A percentile compares a stretch with the other conserved stretches of the same genome.
These are phyloP conservation scores for Xerus rutilus DNA, from an alignment of 2,797 vertebrate species.

Conservation along the genomic window DNA sequence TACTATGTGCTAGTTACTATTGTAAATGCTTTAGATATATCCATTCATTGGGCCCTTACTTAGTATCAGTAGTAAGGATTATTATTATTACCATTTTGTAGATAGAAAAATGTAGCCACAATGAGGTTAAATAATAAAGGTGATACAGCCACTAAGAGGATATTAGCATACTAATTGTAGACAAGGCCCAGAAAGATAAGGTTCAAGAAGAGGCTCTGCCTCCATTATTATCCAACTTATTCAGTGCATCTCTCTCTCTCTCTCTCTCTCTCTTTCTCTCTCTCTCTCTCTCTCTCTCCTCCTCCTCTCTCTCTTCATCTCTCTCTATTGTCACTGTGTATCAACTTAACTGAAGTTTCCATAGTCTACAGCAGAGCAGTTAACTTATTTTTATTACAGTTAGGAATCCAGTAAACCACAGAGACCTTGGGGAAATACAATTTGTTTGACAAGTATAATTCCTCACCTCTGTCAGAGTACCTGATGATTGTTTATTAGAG, in stretches of 20 bases:
- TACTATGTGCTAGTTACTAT: neutral
- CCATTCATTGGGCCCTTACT: neutral
- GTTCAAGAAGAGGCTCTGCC: neutral
- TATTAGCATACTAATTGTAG: neutral
- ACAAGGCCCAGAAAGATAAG: neutral
- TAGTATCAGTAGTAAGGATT: neutral
- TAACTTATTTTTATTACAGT: neutral
- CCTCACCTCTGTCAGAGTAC: neutral
- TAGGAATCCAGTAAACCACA: neutral
- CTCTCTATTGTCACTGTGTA: neutral
- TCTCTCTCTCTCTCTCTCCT: neutral
- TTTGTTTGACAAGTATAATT: neutral
- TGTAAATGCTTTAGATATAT: neutral
- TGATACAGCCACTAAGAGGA: neutral
- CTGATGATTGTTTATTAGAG: neutral
- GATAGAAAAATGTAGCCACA: neutral
- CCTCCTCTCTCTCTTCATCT: neutral
- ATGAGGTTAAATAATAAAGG: neutral
- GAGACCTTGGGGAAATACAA: neutral
- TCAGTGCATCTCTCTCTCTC: neutral
- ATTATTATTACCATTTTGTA: neutral
- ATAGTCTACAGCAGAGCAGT: neutral
- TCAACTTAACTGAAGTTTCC: neutral
- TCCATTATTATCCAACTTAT: neutral
- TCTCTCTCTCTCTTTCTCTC: neutral